Conservation (phyloP, 1,140 invertebrate genomes). For the Caerostris darwini region DNA sequence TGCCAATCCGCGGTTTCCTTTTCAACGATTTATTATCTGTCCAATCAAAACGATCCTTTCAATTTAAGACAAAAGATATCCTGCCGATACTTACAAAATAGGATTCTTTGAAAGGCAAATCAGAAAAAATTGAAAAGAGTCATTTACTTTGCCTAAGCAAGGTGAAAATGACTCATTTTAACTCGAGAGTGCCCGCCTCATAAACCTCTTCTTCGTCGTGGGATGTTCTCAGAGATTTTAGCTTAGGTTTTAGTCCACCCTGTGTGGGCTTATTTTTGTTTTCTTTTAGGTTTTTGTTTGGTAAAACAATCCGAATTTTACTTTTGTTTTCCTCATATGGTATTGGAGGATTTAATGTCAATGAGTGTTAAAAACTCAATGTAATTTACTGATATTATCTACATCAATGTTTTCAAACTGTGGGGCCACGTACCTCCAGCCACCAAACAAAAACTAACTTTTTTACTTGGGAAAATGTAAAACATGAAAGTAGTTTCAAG, state of each 20-base stretch:
- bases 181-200: not conserved
- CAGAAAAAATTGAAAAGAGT: not conserved
- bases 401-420: too few species aligned
- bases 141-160: not conserved
- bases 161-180: conserved; percentile 33
- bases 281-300: not conserved
- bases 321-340: not conserved
- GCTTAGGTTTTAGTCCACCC: conserved; percentile 4
- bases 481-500: too few species aligned
- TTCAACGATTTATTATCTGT: not conserved
- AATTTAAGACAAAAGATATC: not conserved
- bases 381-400: too few species aligned
- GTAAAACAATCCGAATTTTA: not conserved
- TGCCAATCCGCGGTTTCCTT: not conserved
- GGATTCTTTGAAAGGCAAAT: not conserved
- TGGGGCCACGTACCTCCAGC: too few species aligned
- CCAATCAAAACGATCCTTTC: not conserved
- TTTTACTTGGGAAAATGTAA: too few species aligned
- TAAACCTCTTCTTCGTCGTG: not conserved
- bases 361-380: not conserved
- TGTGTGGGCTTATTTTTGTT: conserved; percentile 38
- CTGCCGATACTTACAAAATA: not conserved
- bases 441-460: too few species aligned
- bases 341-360: not conserved
- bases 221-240: conserved; percentile 17